These are phyloP conservation scores for Drosophila lutescens DNA, from an alignment of 2,888 invertebrate genomes.

Conservation along the genomic window DNA sequence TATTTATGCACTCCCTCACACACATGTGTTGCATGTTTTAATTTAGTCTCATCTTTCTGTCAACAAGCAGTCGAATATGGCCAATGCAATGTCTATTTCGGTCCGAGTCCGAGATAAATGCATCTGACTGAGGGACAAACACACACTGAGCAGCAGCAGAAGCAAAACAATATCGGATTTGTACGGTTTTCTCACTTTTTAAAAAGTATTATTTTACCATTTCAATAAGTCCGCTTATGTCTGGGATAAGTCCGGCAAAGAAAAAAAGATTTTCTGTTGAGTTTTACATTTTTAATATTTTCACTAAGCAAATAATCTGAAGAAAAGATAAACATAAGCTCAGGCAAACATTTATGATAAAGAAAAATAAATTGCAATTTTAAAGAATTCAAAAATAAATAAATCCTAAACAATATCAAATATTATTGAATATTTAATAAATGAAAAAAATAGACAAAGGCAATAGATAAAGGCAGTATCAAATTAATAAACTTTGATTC, in stretches of 20 bases:
- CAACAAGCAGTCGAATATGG: constrained; percentile 42
- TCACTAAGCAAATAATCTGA: not conserved
- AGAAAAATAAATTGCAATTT: not conserved
- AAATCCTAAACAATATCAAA: too few species aligned
- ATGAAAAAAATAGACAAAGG: not conserved
- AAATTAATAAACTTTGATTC: not conserved
- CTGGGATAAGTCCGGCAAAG: not conserved
- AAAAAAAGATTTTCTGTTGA: not conserved
- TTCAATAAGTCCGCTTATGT: not conserved
- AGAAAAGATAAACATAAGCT: not conserved
- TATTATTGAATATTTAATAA: too few species aligned
- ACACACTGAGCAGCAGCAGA: constrained; percentile 5
- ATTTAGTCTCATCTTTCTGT: constrained; percentile 40
- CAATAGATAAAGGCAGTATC: not conserved
- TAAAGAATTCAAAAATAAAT: not conserved
- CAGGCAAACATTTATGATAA: not conserved
- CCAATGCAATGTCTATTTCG: constrained; percentile 60
- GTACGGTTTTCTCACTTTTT: not conserved
- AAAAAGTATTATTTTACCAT: constrained; percentile 10
- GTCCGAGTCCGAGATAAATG: constrained; percentile 8
- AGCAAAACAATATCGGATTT: constrained; percentile 4
- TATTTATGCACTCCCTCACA: constrained; percentile 55
- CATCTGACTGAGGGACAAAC: not conserved
- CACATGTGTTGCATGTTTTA: constrained; percentile 13
- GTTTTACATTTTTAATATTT: too few species aligned